Base-by-base conservation (phyloP, 2,888 invertebrate genomes). In the Pteria penguin region DNA sequence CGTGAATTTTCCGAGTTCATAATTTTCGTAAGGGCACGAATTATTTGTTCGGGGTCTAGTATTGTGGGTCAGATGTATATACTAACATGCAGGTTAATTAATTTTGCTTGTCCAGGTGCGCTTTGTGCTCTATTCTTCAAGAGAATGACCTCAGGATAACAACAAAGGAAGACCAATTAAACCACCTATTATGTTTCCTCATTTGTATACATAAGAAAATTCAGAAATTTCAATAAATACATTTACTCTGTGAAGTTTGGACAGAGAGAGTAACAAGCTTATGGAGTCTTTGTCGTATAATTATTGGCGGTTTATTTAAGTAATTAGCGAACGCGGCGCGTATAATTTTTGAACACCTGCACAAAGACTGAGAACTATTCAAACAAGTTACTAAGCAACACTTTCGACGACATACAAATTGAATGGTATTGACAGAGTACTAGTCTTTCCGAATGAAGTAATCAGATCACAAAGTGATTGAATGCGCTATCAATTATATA, bases 171-270 rank as follows among this genome's bases (percentile, higher is more conserved):
- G 14, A 27, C 60, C 60, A 60, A 60, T 60, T 60, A 60, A 26
- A 60, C 27, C 24, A 27, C 27, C 60, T 60, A 60, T 60, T 60
- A 60, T 60, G 60, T 60, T 60, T 26, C 8, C 27, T 26, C 60
- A 27, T 24, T n/a, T 60, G 60, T 60, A 26, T 60, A 60, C 60
- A 60, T 26, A 24, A 27, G 60, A 60, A 26, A 60, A 60, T 60
- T 60, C 24, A 27, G 18, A 60, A 26, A 26, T 18, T 60, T 22
- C 22, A 60, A 60, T 60, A 60, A 60, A 60, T 26, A 26, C 14
- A 8, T 60, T 26, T 60, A 60, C 14, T 27, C 24, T 18, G 11
- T 4, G 18, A 29, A 18, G 27, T 27, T 27, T 60, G 4, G 5
- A 22, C 27, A 5, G 60, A 27, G 5, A 22, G 22, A 26, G 60